A percentile compares a stretch with the other conserved stretches of the same genome.
These are phyloP conservation scores for Chromoteleia sp. DNA, from an alignment of 2,888 invertebrate species.

Conservation along the genomic window DNA sequence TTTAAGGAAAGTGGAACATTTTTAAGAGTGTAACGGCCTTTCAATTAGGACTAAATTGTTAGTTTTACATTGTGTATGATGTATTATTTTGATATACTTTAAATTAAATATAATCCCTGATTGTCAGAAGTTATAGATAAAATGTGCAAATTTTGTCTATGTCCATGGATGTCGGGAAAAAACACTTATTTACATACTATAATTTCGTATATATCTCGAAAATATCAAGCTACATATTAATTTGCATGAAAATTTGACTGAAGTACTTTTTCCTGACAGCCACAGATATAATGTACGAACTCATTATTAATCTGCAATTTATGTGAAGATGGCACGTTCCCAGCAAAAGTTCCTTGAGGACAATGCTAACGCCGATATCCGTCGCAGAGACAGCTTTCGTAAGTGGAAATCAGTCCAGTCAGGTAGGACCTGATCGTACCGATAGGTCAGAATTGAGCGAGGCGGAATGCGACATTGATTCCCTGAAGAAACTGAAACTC, in stretches of 20 bases:
- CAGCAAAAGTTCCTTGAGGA: slow-evolving; percentile 86
- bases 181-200: no score
- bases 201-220: no score
- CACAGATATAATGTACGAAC: background rate
- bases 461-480: slow-evolving; percentile 91
- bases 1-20: no score
- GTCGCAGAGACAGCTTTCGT: slow-evolving; percentile 87
- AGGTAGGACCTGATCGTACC: slow-evolving; percentile 80
- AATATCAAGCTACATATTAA: no score
- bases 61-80: no score
- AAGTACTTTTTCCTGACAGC: background rate
- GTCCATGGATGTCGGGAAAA: background rate
- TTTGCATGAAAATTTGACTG: background rate
- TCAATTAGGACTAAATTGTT: background rate
- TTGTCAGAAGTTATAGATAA: no score
- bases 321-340: slow-evolving; percentile 86
- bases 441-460: slow-evolving; percentile 88
- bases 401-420: slow-evolving; percentile 79
- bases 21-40: no score
- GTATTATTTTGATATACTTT: no score
- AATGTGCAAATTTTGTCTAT: no score
- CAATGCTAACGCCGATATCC: slow-evolving; percentile 88
- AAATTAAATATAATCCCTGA: no score
- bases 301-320: background rate
- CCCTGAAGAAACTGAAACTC: slow-evolving; percentile 89